Conservation (phyloP, 2,888 invertebrate genomes). For the Oeneis ivallda region DNA sequence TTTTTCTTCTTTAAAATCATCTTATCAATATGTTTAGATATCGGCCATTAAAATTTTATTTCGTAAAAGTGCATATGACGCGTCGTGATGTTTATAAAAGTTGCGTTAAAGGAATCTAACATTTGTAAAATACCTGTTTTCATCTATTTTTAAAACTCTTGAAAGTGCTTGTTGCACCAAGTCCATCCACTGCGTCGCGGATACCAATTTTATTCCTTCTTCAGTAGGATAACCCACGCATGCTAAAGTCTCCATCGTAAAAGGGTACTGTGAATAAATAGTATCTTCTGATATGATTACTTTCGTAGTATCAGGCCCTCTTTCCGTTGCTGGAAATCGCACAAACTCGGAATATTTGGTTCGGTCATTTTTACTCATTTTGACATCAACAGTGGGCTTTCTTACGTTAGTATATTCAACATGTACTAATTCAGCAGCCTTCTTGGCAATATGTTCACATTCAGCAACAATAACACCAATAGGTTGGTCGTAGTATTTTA, state of each 20-base stretch:
- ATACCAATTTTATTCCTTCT: conserved; percentile 84
- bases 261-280: conserved; percentile 86
- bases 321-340: conserved; percentile 47
- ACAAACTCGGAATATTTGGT: conserved; percentile 42
- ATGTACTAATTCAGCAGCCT: conserved; percentile 80
- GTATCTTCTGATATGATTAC: conserved; percentile 73
- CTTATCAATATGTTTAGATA: no score
- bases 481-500: conserved; percentile 58
- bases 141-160: conserved; percentile 22
- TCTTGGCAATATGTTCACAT: conserved; percentile 73
- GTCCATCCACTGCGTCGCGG: conserved; percentile 83
- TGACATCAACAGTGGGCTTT: conserved; percentile 53
- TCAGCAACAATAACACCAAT: conserved; percentile 80
- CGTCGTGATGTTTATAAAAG: no score
- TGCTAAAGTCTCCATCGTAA: conserved; percentile 85
- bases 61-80: no score
- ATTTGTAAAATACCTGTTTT: conserved; percentile 32
- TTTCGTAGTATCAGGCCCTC: conserved; percentile 61
- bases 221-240: conserved; percentile 85
- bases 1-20: no score
- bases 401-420: conserved; percentile 72
- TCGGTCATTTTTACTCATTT: conserved; percentile 46
- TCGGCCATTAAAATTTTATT: no score
- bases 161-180: conserved; percentile 30
- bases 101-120: no score